A percentile compares a stretch with the other conserved stretches of the same genome.
Conservation (phyloP, 2,797 vertebrate species). For the Amphiprion clarkii region DNA sequence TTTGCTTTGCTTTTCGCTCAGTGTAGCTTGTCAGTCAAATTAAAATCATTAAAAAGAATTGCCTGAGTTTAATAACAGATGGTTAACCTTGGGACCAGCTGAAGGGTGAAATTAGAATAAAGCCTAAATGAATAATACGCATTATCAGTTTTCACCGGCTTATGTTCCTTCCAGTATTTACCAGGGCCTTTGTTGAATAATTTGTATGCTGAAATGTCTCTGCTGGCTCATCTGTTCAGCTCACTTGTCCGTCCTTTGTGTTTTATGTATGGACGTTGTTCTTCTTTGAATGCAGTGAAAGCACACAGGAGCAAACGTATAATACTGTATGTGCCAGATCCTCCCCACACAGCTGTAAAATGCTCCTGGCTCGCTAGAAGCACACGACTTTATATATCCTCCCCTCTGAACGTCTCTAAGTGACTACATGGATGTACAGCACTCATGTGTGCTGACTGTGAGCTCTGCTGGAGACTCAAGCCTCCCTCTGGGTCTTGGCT, state of each 20-base stretch:
- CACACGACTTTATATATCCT: conserved; percentile 4
- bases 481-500: conserved; percentile 71
- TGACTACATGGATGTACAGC: conserved; percentile 29
- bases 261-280: conserved; percentile 37
- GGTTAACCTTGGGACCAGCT: conserved; percentile 6
- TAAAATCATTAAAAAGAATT: not conserved
- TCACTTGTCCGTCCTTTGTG: conserved; percentile 17
- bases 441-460: conserved; percentile 54
- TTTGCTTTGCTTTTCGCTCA: not conserved
- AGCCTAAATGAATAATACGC: not conserved
- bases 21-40: not conserved
- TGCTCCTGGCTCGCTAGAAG: not conserved
- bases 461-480: conserved; percentile 66
- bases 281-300: conserved; percentile 40
- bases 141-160: conserved; percentile 25
- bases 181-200: conserved; percentile 34
- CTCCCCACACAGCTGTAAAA: not conserved
- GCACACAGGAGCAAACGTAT: conserved; percentile 22
- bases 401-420: conserved; percentile 29
- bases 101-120: conserved; percentile 29
- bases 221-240: conserved; percentile 1
- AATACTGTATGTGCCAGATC: not conserved
- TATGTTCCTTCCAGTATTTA: conserved; percentile 18
- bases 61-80: conserved; percentile 9
- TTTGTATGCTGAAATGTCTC: conserved; percentile 31